Evolutionary conservation across 1,140 invertebrate genomes (phyloP), one percentile per base, ranked within the genome.

Genomic region (Piezodorus guildinii): DNA sequence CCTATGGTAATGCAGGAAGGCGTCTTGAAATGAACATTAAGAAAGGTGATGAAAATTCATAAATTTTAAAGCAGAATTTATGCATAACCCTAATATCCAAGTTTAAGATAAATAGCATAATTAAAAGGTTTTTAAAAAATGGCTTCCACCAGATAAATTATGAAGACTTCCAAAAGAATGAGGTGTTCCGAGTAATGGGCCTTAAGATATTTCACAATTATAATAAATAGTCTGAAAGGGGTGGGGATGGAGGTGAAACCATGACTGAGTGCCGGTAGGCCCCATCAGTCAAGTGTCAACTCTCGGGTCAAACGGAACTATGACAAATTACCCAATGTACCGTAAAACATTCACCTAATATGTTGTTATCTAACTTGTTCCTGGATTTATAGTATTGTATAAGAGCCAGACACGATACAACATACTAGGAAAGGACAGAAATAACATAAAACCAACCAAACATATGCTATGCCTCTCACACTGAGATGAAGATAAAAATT

Each of bases 211-310:
- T 56, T 56, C 52, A 56, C 17, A 56, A 23, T 56, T 25, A 25
- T 56, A 56, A 56, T 56, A 56, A 23, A 56, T 56, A 56, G 46
- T 49, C 46, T 49, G 10, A 21, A n/a, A 19, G 52, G 15, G 52
- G 52, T 27, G 52, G 23, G 52, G 46, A 21, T 15, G 19, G 19
- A 23, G 52, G 52, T 25, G 17, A 25, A 49, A 21, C 17, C 19
- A 23, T 23, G 52, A 56, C 19, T 25, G 19, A 49, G 46, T 23
- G 21, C 46, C 16, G 52, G 52, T 56, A 21, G 52, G 15, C 15
- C 19, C 52, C 17, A 25, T 21, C 52, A 23, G 52, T 25, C 52
- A 56, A 21, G 17, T 25, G 52, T 56, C 52, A 56, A 56, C 52
- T 56, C 23, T 25, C 52, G 17, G n/a, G 21, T 49, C n/a, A 49